These are phyloP conservation scores for Spicauda simplicius DNA, from an alignment of 2,888 invertebrate genomes.

Conservation along the genomic window DNA sequence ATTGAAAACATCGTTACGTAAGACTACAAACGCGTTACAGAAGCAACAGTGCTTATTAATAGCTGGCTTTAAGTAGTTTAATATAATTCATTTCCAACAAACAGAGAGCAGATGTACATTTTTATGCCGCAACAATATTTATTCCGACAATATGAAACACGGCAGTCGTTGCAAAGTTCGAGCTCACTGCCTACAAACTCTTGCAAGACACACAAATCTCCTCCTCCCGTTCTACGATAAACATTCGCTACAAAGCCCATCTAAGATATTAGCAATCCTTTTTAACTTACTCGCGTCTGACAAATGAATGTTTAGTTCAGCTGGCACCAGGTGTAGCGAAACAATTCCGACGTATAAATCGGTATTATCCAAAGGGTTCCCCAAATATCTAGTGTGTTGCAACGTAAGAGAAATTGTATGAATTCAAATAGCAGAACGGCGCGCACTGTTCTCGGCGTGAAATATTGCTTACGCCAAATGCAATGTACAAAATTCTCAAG, in stretches of 20 bases:
- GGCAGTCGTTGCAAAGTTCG: conserved; percentile 22
- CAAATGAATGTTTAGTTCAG: conserved; percentile 80
- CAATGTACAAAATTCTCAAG: conserved; percentile 14
- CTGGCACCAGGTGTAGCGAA: conserved; percentile 67
- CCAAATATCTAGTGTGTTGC: conserved; percentile 37
- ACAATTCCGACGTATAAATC: conserved; percentile 64
- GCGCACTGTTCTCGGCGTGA: conserved; percentile 22
- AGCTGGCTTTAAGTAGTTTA: background rate
- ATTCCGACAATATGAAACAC: conserved; percentile 31
- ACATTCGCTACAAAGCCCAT: conserved; percentile 68
- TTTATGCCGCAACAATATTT: conserved; percentile 26
- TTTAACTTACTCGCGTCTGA: conserved; percentile 74
- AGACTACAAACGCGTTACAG: background rate
- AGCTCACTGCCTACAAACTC: conserved; percentile 25
- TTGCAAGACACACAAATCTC: conserved; percentile 32
- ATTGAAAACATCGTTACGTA: too few species aligned
- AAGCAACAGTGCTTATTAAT: background rate
- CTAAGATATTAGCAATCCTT: conserved; percentile 80
- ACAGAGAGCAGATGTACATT: conserved; percentile 17
- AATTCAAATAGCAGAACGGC: conserved; percentile 9
- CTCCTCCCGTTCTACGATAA: conserved; percentile 47
- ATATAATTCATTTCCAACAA: conserved; percentile 6
- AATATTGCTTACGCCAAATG: conserved; percentile 27
- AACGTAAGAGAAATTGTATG: conserved; percentile 29
- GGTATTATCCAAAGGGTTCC: conserved; percentile 55